Evolutionary conservation across 30 jellyfish, hydroid and myxozoan species (phyloP).

Genomic region (Cassiopea andromeda): DNA sequence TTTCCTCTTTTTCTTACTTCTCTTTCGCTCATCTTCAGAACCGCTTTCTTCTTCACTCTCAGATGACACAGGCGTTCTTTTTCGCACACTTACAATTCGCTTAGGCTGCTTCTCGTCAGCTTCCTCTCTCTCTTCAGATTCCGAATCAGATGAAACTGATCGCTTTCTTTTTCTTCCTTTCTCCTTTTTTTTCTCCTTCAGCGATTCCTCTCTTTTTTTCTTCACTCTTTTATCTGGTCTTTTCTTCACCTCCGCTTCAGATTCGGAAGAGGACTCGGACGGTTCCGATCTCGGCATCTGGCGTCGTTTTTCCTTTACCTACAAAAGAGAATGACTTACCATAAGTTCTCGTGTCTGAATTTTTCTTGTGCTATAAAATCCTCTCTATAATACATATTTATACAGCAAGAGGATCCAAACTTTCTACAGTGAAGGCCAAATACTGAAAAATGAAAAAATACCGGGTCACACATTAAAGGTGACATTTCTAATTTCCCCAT

Average conservation of each 20-base stretch:
- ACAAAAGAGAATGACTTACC: not conserved
- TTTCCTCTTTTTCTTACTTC: conserved; percentile 29
- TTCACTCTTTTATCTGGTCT: conserved; percentile 19
- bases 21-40: conserved; percentile 32
- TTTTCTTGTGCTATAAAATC: too few relatives aligned
- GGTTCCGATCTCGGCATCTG: conserved; percentile 16
- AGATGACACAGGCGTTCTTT: conserved; percentile 51
- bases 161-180: conserved; percentile 37
- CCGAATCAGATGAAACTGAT: conserved; percentile 63
- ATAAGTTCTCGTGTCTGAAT: not conserved
- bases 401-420: too few relatives aligned
- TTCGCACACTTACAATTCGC: conserved; percentile 61
- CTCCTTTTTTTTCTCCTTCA: conserved; percentile 34
- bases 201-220: conserved; percentile 20
- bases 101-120: conserved; percentile 31
- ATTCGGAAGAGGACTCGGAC: conserved; percentile 44
- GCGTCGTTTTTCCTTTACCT: conserved; percentile 34
- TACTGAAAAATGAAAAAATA: too few relatives aligned
- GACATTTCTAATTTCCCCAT: too few relatives aligned
- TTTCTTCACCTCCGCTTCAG: conserved; percentile 48
- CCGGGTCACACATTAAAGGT: too few relatives aligned
- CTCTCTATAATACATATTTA: too few relatives aligned
- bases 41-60: conserved; percentile 71
- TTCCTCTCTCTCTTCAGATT: conserved; percentile 40
- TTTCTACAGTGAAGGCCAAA: too few relatives aligned